Percentiles rank a stretch among this genome's conserved stretches.
Evolutionary conservation across 2,888 invertebrate genomes (phyloP).

Genomic region (Amphipyra berbera): DNA sequence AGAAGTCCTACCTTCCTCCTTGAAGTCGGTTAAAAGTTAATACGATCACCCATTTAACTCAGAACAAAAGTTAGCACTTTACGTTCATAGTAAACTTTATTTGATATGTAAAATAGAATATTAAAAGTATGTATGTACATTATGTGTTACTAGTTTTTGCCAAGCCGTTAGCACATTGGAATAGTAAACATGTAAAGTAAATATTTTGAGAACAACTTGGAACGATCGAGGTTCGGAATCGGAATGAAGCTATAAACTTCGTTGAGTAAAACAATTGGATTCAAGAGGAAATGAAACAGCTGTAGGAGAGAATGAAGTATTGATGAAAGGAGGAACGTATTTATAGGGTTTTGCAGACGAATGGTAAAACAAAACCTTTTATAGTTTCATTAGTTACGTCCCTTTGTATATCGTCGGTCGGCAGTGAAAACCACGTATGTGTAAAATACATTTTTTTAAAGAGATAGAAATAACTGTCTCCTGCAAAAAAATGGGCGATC

Average conservation of each 20-base stretch:
- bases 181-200: neutral
- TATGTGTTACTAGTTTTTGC: slow-evolving; percentile 6
- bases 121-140: neutral
- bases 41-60: too few relatives aligned
- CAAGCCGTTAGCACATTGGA: slow-evolving; percentile 1
- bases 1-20: too few relatives aligned
- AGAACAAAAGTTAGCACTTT: too few relatives aligned
- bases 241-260: neutral
- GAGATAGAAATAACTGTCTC: too few relatives aligned
- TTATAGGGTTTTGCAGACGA: neutral
- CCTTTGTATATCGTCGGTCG: too few relatives aligned
- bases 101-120: neutral
- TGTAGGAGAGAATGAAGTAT: neutral
- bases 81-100: neutral
- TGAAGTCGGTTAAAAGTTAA: too few relatives aligned
- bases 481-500: too few relatives aligned
- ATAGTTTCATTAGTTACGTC: too few relatives aligned
- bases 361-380: neutral
- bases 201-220: slow-evolving; percentile 4
- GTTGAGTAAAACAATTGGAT: slow-evolving; percentile 1
- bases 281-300: neutral
- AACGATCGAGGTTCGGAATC: slow-evolving; percentile 1
- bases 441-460: too few relatives aligned
- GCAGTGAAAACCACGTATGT: too few relatives aligned
- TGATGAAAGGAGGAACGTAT: neutral